Evolutionary conservation across 2,888 invertebrate species (phyloP).

Genomic region (Sminthurinus aureus): DNA sequence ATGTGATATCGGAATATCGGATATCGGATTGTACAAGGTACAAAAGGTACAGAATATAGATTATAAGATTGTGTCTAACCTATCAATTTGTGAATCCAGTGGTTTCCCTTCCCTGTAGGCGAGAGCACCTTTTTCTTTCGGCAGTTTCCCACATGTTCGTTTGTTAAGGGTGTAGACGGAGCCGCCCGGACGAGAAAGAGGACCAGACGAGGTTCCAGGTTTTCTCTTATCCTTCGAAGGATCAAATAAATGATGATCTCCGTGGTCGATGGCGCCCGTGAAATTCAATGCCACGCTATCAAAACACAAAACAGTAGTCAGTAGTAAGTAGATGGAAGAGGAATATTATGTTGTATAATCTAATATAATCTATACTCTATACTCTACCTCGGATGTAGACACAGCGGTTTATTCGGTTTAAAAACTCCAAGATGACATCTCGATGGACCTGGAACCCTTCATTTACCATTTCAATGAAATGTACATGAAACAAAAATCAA

Average conservation of each 20-base stretch:
- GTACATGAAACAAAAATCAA: no score
- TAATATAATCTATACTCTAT: no score
- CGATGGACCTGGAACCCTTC: constrained; percentile 45
- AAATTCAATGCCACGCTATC: constrained; percentile 49
- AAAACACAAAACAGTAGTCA: no score
- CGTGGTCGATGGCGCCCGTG: constrained; percentile 24
- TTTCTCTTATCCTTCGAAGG: constrained; percentile 34
- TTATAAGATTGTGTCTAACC: constrained; percentile 42
- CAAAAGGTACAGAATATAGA: neutral
- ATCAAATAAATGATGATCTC: constrained; percentile 35
- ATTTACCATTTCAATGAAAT: no score
- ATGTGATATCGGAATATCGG: no score
- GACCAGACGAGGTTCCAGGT: neutral
- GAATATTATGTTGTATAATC: no score
- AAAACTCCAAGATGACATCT: constrained; percentile 79
- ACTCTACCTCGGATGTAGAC: constrained; percentile 62
- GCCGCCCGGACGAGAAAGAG: neutral
- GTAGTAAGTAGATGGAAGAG: no score
- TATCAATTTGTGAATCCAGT: constrained; percentile 69
- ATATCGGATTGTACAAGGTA: neutral
- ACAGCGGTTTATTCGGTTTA: constrained; percentile 78
- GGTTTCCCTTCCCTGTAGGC: constrained; percentile 74
- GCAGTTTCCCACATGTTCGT: constrained; percentile 72
- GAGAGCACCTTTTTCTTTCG: constrained; percentile 78
- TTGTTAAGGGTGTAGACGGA: constrained; percentile 35